Percentiles rank a stretch among this genome's conserved stretches.
phyloP scores from a whole-genome alignment of 2,888 invertebrate genomes.

The Meta bourneti region DNA sequence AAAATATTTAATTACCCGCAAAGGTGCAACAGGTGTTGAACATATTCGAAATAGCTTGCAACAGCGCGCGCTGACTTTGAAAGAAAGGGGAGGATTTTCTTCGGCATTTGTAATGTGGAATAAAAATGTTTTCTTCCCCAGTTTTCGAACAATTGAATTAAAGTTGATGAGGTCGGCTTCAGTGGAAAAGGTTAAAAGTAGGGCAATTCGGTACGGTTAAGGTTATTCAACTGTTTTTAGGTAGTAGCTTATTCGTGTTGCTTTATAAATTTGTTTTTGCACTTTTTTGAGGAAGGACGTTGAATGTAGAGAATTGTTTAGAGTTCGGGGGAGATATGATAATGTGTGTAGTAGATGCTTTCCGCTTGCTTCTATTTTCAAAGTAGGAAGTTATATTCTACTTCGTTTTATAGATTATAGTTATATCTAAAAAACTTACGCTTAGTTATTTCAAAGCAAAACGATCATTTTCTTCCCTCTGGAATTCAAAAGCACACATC shows the following conservation, averaged over 20 bases:
- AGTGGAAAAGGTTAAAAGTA: not conserved
- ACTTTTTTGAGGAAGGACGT: not conserved
- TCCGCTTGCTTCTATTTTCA: too few species aligned
- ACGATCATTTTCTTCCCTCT: too few species aligned
- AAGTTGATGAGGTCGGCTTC: not conserved
- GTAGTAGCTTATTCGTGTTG: not conserved
- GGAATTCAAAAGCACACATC: too few species aligned
- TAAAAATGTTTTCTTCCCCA: not conserved
- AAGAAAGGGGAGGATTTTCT: not conserved
- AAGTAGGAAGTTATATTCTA: too few species aligned
- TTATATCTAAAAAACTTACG: too few species aligned
- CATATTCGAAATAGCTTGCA: constrained; percentile 8
- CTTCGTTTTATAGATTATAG: too few species aligned
- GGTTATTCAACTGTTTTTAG: constrained; percentile 26
- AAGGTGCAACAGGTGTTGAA: constrained; percentile 41
- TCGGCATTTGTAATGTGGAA: constrained; percentile 22
- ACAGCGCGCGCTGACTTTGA: constrained; percentile 1
- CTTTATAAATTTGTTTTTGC: not conserved
- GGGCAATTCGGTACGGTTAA: not conserved
- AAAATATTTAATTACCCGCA: constrained; percentile 35
- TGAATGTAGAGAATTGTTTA: too few species aligned
- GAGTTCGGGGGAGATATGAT: not conserved
- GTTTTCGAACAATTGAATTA: constrained; percentile 22
- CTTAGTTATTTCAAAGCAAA: too few species aligned
- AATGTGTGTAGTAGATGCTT: not conserved